A percentile compares a stretch with the other conserved stretches of the same genome.
Conservation (phyloP, 2,113 vertebrate species). For the Pomatostomus ruficeps region DNA sequence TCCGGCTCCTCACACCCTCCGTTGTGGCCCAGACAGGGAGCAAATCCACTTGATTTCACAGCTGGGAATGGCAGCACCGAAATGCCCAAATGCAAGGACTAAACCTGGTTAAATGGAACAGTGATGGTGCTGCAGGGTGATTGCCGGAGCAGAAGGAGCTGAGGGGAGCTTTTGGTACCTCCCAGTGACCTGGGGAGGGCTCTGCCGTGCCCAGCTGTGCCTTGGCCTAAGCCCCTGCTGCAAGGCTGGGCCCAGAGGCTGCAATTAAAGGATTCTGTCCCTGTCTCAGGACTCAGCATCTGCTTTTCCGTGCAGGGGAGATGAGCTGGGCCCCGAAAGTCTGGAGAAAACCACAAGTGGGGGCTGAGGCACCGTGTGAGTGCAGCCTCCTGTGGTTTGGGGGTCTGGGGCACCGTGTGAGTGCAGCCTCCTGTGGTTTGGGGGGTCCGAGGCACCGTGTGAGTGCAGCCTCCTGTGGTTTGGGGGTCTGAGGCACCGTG, state of each 20-base stretch:
- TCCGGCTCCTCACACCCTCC: conserved; percentile 16
- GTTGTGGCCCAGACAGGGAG: conserved; percentile 22
- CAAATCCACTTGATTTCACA: conserved; percentile 30
- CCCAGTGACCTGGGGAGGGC: neutral
- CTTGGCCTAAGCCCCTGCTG: neutral
- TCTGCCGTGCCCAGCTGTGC: neutral
- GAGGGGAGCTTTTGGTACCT: neutral
- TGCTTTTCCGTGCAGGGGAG: neutral
- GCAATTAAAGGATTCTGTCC: neutral
- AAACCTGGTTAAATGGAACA: neutral
- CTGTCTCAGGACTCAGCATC: neutral
- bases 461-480: neutral
- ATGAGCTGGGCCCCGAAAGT: neutral
- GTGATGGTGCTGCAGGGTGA: neutral
- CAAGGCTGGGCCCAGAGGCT: neutral
- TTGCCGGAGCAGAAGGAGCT: neutral
- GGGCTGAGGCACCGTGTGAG: neutral
- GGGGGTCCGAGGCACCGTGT: neutral
- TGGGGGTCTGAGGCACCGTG: neutral
- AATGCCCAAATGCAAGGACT: neutral
- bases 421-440: neutral
- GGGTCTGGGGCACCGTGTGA: neutral
- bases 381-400: neutral
- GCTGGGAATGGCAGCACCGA: neutral
- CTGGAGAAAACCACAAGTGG: neutral